Base-by-base conservation (phyloP, 1,140 invertebrate species). In the Semibalanus balanoides region DNA sequence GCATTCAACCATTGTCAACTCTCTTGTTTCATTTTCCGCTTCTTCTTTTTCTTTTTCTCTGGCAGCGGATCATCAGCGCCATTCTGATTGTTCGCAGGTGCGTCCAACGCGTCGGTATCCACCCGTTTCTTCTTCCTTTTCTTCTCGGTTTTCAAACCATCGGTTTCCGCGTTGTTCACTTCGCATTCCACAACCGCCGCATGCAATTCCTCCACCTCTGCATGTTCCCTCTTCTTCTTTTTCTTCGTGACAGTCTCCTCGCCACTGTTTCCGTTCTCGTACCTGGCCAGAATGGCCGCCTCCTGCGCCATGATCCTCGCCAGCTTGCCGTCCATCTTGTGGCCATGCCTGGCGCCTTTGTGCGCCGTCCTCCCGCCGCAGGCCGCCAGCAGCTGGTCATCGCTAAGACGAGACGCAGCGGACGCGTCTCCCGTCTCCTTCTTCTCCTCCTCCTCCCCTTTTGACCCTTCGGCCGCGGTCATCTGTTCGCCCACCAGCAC, bases 351-450 rank as follows among this genome's bases (percentile, higher is more conserved):
- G 30, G 83, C 83, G 77, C 81, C 84, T 88, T 94, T 94, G 83
- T 94, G 92, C 5, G 89, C 90, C 51, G 92, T 94, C 80, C 91
- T 84, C 9, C 91, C 91, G 74, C 87, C 89, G 83, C 92, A 93
- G 14, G 89, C 88, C 74, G 87, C 88, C 83, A 93, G 91, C 30
- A 94, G 82, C 79, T 93, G 88, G 79, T 93, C 92, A 84, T 93
- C 92, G 22, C 88, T 89, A 77, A 91, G 76, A 35, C 76, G 76
- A 69, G 77, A 78, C 75, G 69, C 79, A 80, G 73, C 72, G 35
- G 78, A 79, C 29, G 80, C 81, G n/a, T n/a, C n/a, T n/a, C n/a
- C n/a, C 27, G 82, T 81, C 78, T 78, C 75, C 28, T 43, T 72
- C 78, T 80, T 83, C 83, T 29, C 84, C 85, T 76, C 79, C 84